phyloP scores from a whole-genome alignment of 1,140 invertebrate genomes.

The Drosophila pseudoananassae region DNA sequence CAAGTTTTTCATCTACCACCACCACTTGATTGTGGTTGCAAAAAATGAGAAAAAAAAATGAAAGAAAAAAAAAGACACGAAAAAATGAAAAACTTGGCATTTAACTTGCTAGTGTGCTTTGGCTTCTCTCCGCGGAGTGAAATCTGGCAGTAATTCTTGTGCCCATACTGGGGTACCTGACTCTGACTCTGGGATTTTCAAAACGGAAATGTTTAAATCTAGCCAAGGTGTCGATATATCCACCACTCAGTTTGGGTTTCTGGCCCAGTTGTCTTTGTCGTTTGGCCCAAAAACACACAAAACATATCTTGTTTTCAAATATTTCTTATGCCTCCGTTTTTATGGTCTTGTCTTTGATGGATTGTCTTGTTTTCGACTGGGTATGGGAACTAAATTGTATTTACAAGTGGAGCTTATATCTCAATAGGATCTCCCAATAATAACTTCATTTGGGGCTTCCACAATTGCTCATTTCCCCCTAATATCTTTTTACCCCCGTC shows the following conservation, averaged over 20 bases:
- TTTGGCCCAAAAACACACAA: neutral
- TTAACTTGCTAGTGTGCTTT: slow-evolving; percentile 32
- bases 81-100: slow-evolving; percentile 72
- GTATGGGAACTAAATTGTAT: neutral
- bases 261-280: slow-evolving; percentile 47
- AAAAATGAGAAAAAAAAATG: slow-evolving; percentile 10
- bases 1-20: slow-evolving; percentile 64
- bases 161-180: slow-evolving; percentile 21
- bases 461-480: neutral
- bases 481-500: neutral
- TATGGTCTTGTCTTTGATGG: neutral
- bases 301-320: slow-evolving; percentile 7
- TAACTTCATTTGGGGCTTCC: slow-evolving; percentile 18
- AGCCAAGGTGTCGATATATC: slow-evolving; percentile 62
- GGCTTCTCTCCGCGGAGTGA: slow-evolving; percentile 18
- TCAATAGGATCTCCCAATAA: neutral
- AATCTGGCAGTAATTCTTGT: slow-evolving; percentile 40
- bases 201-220: slow-evolving; percentile 76
- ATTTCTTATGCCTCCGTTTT: neutral
- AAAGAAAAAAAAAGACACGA: slow-evolving; percentile 17
- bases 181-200: slow-evolving; percentile 40
- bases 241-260: slow-evolving; percentile 18
- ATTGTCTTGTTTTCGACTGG: neutral
- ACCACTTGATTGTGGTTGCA: slow-evolving; percentile 43
- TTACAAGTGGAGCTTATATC: no score